Base-by-base conservation (phyloP, 2,888 invertebrate species). In the Cerceris rybyensis region DNA sequence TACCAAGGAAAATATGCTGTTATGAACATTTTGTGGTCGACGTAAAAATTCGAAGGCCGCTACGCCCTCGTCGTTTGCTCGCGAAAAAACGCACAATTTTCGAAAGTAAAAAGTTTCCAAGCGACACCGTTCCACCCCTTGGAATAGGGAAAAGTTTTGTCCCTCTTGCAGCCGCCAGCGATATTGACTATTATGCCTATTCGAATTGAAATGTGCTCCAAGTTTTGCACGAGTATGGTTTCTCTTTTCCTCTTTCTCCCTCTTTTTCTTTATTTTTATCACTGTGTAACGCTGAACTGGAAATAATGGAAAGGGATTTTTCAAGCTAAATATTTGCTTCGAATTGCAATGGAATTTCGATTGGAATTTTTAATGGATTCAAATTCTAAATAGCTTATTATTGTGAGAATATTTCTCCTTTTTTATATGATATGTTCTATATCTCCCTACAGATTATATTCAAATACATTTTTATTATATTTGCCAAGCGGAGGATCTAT, bases 41-140 rank as follows among this genome's bases (percentile, higher is more conserved):
- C 59, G 74, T 42, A 39, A 71, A 78, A 77, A 61, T 76, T 52
- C 60, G 50, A 8, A 60, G 16, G 0, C 11, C n/a, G 13, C 4
- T 39, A 6, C 7, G 13, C 13, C 6, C 16, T 8, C n/a, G 11
- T 0, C 9, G 39, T 7, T 2, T 14, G 39, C 41, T 41, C 52
- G 14, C 46, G 58, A 14, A 54, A 65, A 55, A 8, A 39, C 41
- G 52, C 7, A 63, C 63, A 70, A 66, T 74, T 78, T 67, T 74
- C 64, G 55, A 63, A 50, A 67, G 78, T 78, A 78, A 67, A 70
- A 79, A 78, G 78, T 78, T 78, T 14, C 14, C 14, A 17, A 11
- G 16, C 59, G 39, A 67, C 66, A 43, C 16, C 49, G 7, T 65
- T 63, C 39, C 13, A 9, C 8, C 28, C 43, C 6, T 14, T 28